Base-by-base conservation (phyloP, 2,888 invertebrate genomes). In the Eupsilia transversa region DNA sequence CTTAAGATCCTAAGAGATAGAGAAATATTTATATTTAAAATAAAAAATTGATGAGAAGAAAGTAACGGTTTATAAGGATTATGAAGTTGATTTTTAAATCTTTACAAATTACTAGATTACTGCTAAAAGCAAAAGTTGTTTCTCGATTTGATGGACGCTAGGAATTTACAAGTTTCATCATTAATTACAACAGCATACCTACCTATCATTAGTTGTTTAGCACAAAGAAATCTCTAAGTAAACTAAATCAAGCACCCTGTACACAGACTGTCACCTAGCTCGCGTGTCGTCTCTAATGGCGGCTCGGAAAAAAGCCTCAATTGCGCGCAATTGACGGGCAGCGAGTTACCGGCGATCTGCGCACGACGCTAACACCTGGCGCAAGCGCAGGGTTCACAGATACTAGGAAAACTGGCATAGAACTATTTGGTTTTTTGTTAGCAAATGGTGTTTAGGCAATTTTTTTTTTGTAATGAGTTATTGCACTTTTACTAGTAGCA, bases 281-380 rank as follows among this genome's bases (percentile, higher is more conserved):
- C 91, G 94, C 94, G 94, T 95, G 94, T 93, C 90, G 88, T 87
- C 90, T 90, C 92, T 95, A 95, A 95, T 94, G 93, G 93, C 88
- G 83, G 90, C 79, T 89, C 86, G 91, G 93, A 94, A 95, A 96
- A 96, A 95, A 95, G 92, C 88, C 92, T 92, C 94, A 93, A 95
- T 96, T 93, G 93, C 89, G 78, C 79, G 91, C 94, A 93, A 94
- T 94, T 94, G 95, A 94, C 92, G 93, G 92, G 91, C 91, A 84
- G 90, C 91, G 91, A 91, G 91, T 91, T 89, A 90, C 92, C 89
- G 88, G 89, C 91, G 91, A 90, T 90, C 92, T 89, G 92, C 92
- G 93, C 94, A 94, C 94, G 95, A 94, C 91, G 92, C 89, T 84
- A 86, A 90, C 95, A 95, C 94, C 94, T 94, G 94, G 92, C 88